Percentiles rank a stretch among this genome's conserved stretches.
Evolutionary conservation across 1,140 invertebrate species (phyloP).

Genomic region (Nymphalis io): DNA sequence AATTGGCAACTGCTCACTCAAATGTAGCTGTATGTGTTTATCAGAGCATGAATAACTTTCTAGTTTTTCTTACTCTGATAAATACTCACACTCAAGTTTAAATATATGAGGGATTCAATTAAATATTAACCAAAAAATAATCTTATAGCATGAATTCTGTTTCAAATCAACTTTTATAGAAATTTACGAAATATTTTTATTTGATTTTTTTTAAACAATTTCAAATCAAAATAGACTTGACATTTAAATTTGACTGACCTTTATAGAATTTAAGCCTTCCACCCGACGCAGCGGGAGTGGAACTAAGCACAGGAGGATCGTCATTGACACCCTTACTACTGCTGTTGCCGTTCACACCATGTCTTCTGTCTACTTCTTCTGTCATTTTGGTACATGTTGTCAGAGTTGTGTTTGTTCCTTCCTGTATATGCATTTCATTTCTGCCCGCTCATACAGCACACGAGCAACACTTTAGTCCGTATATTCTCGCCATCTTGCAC

Average conservation of each 20-base stretch:
- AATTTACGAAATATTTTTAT: not conserved
- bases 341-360: constrained; percentile 84
- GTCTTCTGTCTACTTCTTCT: constrained; percentile 84
- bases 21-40: constrained; percentile 73
- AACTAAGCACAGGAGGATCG: constrained; percentile 63
- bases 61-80: constrained; percentile 60
- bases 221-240: not conserved
- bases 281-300: constrained; percentile 69
- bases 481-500: constrained; percentile 70
- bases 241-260: constrained; percentile 67
- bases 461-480: constrained; percentile 67
- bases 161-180: not conserved
- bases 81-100: constrained; percentile 1
- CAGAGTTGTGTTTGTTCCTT: constrained; percentile 80
- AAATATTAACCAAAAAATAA: not conserved
- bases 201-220: not conserved
- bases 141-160: constrained; percentile 3
- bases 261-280: constrained; percentile 84
- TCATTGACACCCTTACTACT: constrained; percentile 75
- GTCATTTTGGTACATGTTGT: constrained; percentile 86
- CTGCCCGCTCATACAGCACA: constrained; percentile 72
- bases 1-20: constrained; percentile 68
- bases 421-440: constrained; percentile 82
- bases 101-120: not conserved
- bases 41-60: constrained; percentile 81